phyloP scores from a whole-genome alignment of 2,888 invertebrate species.

The Prenolepis imparis region DNA sequence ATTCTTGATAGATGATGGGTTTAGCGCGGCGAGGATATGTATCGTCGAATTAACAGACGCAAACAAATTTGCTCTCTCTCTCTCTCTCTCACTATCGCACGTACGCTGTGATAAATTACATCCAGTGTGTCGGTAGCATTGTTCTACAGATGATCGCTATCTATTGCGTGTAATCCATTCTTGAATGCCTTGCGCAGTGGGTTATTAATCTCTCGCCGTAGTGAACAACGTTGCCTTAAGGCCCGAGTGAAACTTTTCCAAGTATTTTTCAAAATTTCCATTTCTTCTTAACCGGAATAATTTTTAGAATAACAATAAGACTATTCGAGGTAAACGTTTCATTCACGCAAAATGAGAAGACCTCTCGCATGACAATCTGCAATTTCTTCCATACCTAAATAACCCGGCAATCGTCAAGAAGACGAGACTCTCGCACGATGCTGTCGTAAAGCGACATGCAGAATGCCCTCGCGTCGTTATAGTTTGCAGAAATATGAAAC shows the following conservation, averaged over 20 bases:
- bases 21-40: slow-evolving; percentile 20
- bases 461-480: not conserved
- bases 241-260: not conserved
- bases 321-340: not conserved
- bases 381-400: not conserved
- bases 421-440: not conserved
- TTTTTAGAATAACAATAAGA: not conserved
- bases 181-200: slow-evolving; percentile 37
- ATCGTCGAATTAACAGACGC: slow-evolving; percentile 56
- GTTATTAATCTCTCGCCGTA: slow-evolving; percentile 62
- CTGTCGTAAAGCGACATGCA: not conserved
- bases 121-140: slow-evolving; percentile 65
- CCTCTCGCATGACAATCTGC: not conserved
- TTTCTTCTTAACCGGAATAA: not conserved
- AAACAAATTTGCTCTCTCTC: slow-evolving; percentile 52
- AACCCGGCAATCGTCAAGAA: not conserved
- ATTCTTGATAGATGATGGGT: slow-evolving; percentile 47
- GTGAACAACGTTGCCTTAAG: slow-evolving; percentile 36
- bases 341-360: not conserved
- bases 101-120: slow-evolving; percentile 61
- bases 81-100: slow-evolving; percentile 36
- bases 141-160: slow-evolving; percentile 53
- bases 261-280: not conserved
- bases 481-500: slow-evolving; percentile 33
- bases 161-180: slow-evolving; percentile 63